These are phyloP conservation scores for Calonectris borealis DNA, from an alignment of 2,113 vertebrate species.

Conservation along the genomic window DNA sequence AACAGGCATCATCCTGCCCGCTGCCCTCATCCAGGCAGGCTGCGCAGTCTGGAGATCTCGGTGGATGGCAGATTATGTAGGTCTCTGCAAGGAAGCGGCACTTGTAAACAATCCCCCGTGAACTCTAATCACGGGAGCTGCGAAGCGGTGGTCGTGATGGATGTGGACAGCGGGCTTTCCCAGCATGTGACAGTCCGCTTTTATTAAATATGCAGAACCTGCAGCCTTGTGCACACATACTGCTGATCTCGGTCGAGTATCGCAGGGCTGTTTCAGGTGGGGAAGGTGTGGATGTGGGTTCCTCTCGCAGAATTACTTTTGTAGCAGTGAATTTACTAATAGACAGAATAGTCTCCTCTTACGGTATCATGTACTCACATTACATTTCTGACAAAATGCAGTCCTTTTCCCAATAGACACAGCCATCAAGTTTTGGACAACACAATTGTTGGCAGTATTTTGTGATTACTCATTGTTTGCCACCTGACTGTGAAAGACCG, in stretches of 20 bases:
- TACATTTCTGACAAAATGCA: background rate
- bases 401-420: background rate
- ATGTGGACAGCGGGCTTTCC: background rate
- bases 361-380: accelerated
- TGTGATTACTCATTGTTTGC: background rate
- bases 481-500: background rate
- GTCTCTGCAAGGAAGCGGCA: background rate
- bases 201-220: background rate
- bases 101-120: background rate
- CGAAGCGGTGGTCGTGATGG: background rate
- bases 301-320: background rate
- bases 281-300: background rate
- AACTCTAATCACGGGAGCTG: background rate
- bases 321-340: background rate
- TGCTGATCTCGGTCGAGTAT: background rate
- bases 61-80: background rate
- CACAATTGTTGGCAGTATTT: background rate
- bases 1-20: background rate
- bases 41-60: accelerated
- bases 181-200: background rate
- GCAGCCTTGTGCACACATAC: background rate
- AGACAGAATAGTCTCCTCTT: background rate
- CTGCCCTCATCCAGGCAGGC: background rate
- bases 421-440: background rate
- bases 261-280: background rate